A percentile compares a stretch with the other conserved stretches of the same genome.
These are phyloP conservation scores for Myiotriccus ornatus DNA, from an alignment of 2,797 vertebrate species.

Conservation along the genomic window DNA sequence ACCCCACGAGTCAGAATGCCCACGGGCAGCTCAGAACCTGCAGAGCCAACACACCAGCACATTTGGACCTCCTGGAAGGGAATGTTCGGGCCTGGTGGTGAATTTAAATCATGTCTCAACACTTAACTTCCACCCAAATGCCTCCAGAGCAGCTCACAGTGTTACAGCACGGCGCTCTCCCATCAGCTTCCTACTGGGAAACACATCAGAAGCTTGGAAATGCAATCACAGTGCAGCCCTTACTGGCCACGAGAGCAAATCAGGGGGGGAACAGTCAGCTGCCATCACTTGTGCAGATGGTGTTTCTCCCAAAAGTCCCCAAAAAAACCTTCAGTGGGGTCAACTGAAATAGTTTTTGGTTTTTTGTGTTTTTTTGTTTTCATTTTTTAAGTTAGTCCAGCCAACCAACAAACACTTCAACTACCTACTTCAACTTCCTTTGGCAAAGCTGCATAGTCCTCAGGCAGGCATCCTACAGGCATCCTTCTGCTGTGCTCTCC, in stretches of 20 bases:
- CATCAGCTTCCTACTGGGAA: not conserved
- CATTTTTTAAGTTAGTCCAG: not conserved
- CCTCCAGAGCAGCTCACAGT: not conserved
- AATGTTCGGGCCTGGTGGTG: not conserved
- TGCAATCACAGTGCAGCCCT: not conserved
- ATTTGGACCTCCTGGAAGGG: not conserved
- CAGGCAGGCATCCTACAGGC: not conserved
- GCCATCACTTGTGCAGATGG: not conserved
- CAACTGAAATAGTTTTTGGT: not conserved
- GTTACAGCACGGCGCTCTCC: not conserved
- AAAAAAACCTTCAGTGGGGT: not conserved
- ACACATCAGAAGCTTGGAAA: accelerated
- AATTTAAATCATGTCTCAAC: not conserved
- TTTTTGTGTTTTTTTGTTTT: no score
- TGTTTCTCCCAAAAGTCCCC: not conserved
- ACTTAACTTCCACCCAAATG: not conserved
- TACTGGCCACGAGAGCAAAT: not conserved
- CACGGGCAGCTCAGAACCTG: not conserved
- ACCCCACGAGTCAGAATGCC: not conserved
- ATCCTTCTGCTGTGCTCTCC: not conserved
- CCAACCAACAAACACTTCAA: not conserved
- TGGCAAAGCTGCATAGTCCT: not conserved
- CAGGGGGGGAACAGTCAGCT: not conserved
- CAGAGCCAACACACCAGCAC: not conserved
- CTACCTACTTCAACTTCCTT: not conserved